Conservation (phyloP, 1,140 invertebrate genomes). For the Drosophila malerkotliana region DNA sequence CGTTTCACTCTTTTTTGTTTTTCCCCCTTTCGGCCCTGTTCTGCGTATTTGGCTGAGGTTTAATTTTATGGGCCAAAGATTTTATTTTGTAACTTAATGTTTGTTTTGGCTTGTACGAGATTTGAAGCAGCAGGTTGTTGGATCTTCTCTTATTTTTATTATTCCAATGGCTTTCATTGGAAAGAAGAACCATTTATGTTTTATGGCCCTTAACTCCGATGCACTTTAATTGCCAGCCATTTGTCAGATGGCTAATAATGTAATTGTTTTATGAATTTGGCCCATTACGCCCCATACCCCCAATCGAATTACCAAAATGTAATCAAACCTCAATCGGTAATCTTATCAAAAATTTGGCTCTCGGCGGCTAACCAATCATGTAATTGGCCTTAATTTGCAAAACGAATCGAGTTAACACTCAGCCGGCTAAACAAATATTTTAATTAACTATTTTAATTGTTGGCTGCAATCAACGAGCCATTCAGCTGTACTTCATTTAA, state of each 20-base stretch:
- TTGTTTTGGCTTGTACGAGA: slow-evolving; percentile 50
- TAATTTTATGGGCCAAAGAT: slow-evolving; percentile 78
- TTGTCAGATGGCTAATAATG: slow-evolving; percentile 22
- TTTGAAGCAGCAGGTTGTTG: slow-evolving; percentile 68
- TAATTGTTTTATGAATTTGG: neutral
- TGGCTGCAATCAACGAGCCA: slow-evolving; percentile 11
- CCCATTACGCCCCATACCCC: neutral
- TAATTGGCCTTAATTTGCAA: slow-evolving; percentile 44
- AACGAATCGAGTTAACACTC: slow-evolving; percentile 43
- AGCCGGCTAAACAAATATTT: slow-evolving; percentile 26
- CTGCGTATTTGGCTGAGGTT: slow-evolving; percentile 70
- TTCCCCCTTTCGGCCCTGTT: slow-evolving; percentile 23
- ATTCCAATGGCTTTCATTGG: slow-evolving; percentile 31
- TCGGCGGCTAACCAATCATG: slow-evolving; percentile 31
- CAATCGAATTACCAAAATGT: slow-evolving; percentile 25
- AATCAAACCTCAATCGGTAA: slow-evolving; percentile 26
- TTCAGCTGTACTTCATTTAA: slow-evolving; percentile 17
- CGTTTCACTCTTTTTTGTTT: slow-evolving; percentile 21
- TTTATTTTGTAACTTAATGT: slow-evolving; percentile 81
- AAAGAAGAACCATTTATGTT: slow-evolving; percentile 63
- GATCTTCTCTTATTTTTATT: slow-evolving; percentile 12
- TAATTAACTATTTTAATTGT: slow-evolving; percentile 32
- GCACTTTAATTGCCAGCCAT: slow-evolving; percentile 43
- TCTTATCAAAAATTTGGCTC: slow-evolving; percentile 32
- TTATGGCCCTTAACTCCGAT: slow-evolving; percentile 33